Evolutionary conservation across 2,113 vertebrate species (phyloP), one percentile per base, ranked within the genome.

Genomic region (Gambusia affinis): DNA sequence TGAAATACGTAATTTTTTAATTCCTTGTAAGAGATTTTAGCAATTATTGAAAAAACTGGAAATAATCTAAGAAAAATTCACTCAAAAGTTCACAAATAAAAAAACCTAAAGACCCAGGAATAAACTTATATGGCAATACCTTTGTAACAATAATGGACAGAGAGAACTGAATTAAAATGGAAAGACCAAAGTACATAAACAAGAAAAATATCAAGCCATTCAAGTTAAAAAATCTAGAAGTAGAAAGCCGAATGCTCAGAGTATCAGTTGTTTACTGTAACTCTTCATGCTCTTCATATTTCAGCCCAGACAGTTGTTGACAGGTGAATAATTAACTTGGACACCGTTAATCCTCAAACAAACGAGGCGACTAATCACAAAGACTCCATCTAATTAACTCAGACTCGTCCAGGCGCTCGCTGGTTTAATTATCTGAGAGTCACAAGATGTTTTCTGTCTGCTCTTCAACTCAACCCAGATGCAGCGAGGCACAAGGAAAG

Each of bases 291-390:
- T 81, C 76, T 39, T 82, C 80, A 81, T 65, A 31, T 78, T 72
- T 80, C 14, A 31, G 4, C 37, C 69, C 5, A 44, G 44, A 73
- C 31, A 60, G 39, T 27, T 29, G 75, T 28, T 89, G 87, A 87
- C 91, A 89, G 85, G 70, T 84, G 85, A 79, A 83, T 90, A 85
- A 91, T 89, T 77, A 72, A 39, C 72, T 73, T 17, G 69, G 71
- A 87, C 88, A 77, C 89, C 79, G 80, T 91, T 90, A 91, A 79
- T 65, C 42, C 51, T 70, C 28, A 61, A 80, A 82, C 81, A 64
- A 80, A 77, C 1, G 67, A 81, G 54, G 44, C 47, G 70, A 42
- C 57, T 85, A 75, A 89, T 91, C 79, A 76, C 72, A 37, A 35
- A n/a, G 71, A 80, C 72, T 70, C 37, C 29, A 44, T 63, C 70